Evolutionary conservation across 2,797 vertebrate genomes (phyloP), one percentile per base, ranked within the genome.

Genomic region (Coregonus ussuriensis): DNA sequence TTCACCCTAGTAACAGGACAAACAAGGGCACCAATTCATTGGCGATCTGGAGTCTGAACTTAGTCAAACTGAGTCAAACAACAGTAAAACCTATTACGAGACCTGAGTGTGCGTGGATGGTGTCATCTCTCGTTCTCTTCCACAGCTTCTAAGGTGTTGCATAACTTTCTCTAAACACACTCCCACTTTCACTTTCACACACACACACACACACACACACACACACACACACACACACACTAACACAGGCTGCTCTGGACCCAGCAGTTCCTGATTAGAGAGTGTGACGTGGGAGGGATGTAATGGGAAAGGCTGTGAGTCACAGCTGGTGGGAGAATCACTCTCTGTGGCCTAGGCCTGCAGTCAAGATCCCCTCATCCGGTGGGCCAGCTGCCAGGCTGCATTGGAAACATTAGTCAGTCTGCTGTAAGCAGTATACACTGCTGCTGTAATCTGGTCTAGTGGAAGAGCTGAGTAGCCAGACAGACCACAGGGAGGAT

Each of bases 261-360:
- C 9, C 51, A 66, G 5, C 25, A 29, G 52, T 35, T 69, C 11
- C 53, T 56, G 6, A 74, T 47, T 4, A 33, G 66, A 5, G 4
- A 37, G 68, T 37, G 31, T 82, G 77, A 83, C 79, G 59, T 74
- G 77, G 65, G 70, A 18, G 75, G 54, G 29, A 52, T 29, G 75
- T 52, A 35, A 35, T 47, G 54, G 63, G 16, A 77, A 56, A 71
- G 73, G 41, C 16, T 31, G n/a, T 81, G 77, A 77, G 74, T 81
- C 79, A 81, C 54, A 79, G 71, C 33, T 31, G 73, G 51, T 72
- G 1, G 51, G 56, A 47, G 31, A 78, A 59, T 33, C 62, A 70
- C 71, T 81, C 70, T 76, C 62, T 37, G 75, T 81, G 52, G 54
- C 31, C 41, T 47, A 47, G 41, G 9, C 41, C 41, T 77, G 76